Conservation (phyloP, 2,113 vertebrate genomes). For the Pungitius pungitius region DNA sequence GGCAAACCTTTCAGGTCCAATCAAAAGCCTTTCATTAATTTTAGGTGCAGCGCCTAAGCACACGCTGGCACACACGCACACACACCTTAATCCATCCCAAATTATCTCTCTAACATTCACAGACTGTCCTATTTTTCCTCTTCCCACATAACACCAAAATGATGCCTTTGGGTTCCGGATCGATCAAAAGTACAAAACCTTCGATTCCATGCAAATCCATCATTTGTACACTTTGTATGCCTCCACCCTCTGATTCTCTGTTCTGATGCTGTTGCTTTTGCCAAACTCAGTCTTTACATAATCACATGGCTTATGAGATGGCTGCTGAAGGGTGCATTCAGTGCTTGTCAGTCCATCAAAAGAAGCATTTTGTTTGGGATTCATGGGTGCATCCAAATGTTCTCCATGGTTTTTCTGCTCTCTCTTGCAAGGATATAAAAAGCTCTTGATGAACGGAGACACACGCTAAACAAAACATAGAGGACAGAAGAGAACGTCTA, state of each 20-base stretch:
- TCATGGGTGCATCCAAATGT: constrained; percentile 7
- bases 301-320: constrained; percentile 30
- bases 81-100: neutral
- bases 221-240: neutral
- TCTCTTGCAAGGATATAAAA: constrained; percentile 7
- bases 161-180: constrained; percentile 50
- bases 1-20: constrained; percentile 49
- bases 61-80: constrained; percentile 3
- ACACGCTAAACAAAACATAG: constrained; percentile 11
- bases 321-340: constrained; percentile 34
- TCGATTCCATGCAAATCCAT: constrained; percentile 53
- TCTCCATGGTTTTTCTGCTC: constrained; percentile 8
- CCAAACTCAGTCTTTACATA: constrained; percentile 13
- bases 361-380: neutral
- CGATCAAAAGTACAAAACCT: constrained; percentile 50
- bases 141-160: constrained; percentile 51
- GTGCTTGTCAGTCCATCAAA: constrained; percentile 36
- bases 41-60: constrained; percentile 8
- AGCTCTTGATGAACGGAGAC: constrained; percentile 14
- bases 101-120: constrained; percentile 13
- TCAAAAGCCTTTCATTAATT: constrained; percentile 51
- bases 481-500: neutral
- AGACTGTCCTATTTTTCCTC: constrained; percentile 31
- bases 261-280: constrained; percentile 15
- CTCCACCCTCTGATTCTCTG: constrained; percentile 22